Evolutionary conservation across 2,888 invertebrate genomes (phyloP), one percentile per base, ranked within the genome.

Genomic region (Rapana venosa): DNA sequence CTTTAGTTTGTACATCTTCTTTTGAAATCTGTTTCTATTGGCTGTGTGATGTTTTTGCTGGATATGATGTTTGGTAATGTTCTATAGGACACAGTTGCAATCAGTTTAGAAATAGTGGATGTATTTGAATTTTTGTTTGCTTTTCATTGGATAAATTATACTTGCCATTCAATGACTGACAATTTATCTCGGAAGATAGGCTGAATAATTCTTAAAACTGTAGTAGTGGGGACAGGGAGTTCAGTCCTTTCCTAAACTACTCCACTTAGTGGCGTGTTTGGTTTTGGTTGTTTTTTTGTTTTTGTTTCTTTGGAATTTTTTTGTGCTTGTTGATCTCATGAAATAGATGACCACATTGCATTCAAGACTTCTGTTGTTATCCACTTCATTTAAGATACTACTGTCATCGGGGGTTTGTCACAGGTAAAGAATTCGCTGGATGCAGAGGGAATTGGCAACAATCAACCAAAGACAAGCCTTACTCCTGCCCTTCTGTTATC

Each of bases 51-150:
- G 79, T 83, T 83, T 79, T 83, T 26, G 81, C 47, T 83, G 81
- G 77, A 79, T 83, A 83, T 26, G 8, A 36, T 66, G 66, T 66
- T 47, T 47, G 47, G 47, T 79, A 26, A 83, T 83, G 47, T 83
- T 83, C 36, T 83, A 47, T 47, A 83, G 81, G 81, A 83, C 81
- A 47, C 81, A 83, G 81, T 83, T 83, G 81, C 81, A 83, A 83
- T 83, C 81, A 83, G 36, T 32, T 36, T 17, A n/a, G 81, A 83
- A 83, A 83, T 47, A 26, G 79, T 32, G 79, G n/a, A 35, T 6
- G 15, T 35, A 17, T 79, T 79, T 79, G 30, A 17, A 35, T 35
- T 79, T 79, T 79, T 47, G 26, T 36, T 83, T 30, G 30, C 22
- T 83, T 83, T 83, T 36, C 36, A 36, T 83, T 83, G 30, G 26